Evolutionary conservation across 2,113 vertebrate species (phyloP).

Genomic region (chimpanzee (Pan troglodytes)): DNA sequence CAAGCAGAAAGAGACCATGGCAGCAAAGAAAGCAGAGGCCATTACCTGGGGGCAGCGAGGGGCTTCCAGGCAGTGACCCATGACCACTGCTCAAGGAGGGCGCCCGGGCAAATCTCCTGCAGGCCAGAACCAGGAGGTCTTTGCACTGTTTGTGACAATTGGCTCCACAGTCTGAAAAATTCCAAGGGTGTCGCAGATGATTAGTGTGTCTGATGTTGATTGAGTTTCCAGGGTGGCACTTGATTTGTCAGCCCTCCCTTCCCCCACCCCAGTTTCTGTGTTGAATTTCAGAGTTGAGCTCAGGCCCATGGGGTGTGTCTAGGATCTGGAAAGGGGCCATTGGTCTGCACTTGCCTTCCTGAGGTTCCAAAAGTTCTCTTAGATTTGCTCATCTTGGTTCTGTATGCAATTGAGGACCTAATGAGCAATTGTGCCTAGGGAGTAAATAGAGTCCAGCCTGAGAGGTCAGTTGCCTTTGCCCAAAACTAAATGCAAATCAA

Average conservation of each 20-base stretch:
- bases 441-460: not conserved
- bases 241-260: not conserved
- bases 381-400: not conserved
- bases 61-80: slow-evolving; percentile 94
- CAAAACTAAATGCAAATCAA: not conserved
- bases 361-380: not conserved
- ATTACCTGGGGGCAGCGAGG: slow-evolving; percentile 90
- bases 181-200: not conserved
- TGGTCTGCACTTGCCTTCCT: not conserved
- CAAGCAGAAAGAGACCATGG: not conserved
- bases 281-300: not conserved
- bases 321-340: not conserved
- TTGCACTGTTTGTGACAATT: slow-evolving; percentile 99
- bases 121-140: slow-evolving; percentile 95
- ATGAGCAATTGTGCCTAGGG: too few relatives aligned
- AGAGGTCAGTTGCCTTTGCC: not conserved
- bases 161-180: slow-evolving; percentile 93
- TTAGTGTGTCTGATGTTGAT: not conserved
- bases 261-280: not conserved
- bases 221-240: fast-evolving
- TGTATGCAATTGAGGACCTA: not conserved
- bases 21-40: not conserved
- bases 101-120: slow-evolving; percentile 91
- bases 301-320: not conserved
- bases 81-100: slow-evolving; percentile 90